phyloP scores from a whole-genome alignment of 1,140 invertebrate genomes.

The Bombus superbus region DNA sequence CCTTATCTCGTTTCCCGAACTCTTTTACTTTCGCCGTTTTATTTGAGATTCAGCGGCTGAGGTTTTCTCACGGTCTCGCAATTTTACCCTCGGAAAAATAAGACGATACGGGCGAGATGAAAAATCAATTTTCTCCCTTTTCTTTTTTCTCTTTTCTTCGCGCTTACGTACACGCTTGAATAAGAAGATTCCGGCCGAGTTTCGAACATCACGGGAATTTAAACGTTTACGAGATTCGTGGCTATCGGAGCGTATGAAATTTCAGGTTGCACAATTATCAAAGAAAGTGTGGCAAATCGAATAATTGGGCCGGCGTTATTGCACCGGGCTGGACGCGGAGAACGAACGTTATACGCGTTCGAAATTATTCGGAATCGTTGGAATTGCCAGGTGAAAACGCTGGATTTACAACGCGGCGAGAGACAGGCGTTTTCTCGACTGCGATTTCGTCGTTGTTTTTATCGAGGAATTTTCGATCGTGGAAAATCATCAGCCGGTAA shows the following conservation, averaged over 20 bases:
- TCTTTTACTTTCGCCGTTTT: not conserved
- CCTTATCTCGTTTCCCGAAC: not conserved
- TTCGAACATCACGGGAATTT: not conserved
- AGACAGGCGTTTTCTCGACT: not conserved
- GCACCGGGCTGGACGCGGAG: not conserved
- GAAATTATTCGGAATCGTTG: not conserved
- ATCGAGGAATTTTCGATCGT: not conserved
- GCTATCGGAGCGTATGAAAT: no score
- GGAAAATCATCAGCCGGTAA: not conserved
- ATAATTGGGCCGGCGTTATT: not conserved
- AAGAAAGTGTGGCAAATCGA: constrained; percentile 3
- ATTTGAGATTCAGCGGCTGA: no score
- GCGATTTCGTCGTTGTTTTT: not conserved
- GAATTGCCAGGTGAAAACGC: not conserved
- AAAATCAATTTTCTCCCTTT: not conserved
- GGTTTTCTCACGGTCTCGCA: not conserved
- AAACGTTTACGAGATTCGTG: not conserved
- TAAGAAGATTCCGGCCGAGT: not conserved
- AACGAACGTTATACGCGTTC: not conserved
- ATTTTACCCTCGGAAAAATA: not conserved
- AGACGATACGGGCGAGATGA: not conserved
- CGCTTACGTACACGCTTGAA: not conserved
- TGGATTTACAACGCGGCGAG: no score
- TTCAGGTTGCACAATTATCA: not conserved
- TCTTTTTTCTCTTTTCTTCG: not conserved